Percentiles rank a stretch among this genome's conserved stretches.
These are phyloP conservation scores for Diuraphis noxia DNA, from an alignment of 1,140 invertebrate species.

Conservation along the genomic window DNA sequence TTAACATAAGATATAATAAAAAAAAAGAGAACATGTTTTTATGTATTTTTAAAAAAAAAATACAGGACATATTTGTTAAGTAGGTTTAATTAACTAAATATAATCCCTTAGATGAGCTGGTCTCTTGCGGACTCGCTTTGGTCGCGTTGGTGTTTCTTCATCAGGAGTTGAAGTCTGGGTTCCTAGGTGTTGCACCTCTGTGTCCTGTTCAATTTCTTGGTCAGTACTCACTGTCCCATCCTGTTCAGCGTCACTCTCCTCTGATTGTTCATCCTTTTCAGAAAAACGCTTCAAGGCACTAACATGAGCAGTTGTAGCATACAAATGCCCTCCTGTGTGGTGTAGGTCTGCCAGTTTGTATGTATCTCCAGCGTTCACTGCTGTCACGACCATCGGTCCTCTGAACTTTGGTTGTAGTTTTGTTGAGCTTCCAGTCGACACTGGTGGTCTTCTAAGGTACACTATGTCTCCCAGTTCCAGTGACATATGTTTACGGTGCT, in stretches of 20 bases:
- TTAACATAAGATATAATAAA: not conserved
- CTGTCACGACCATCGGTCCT: not conserved
- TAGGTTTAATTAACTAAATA: not conserved
- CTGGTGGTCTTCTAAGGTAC: not conserved
- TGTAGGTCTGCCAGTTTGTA: not conserved
- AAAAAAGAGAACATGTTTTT: no score
- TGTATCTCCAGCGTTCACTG: not conserved
- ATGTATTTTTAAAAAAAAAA: no score
- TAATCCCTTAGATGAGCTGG: not conserved
- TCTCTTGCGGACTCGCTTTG: not conserved
- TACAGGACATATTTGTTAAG: not conserved
- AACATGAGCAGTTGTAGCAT: conserved; percentile 1
- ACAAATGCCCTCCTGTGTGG: not conserved
- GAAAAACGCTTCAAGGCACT: not conserved
- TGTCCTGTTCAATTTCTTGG: not conserved
- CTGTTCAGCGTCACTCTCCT: not conserved
- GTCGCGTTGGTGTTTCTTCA: not conserved
- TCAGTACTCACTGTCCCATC: no score
- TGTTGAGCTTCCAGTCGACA: not conserved
- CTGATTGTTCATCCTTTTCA: not conserved
- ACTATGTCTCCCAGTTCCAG: not conserved
- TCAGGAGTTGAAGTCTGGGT: not conserved
- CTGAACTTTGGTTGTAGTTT: not conserved
- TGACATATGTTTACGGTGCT: not conserved
- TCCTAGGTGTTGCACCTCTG: not conserved